These are phyloP conservation scores for Syrista parreyssii DNA, from an alignment of 2,888 invertebrate genomes.

Conservation along the genomic window DNA sequence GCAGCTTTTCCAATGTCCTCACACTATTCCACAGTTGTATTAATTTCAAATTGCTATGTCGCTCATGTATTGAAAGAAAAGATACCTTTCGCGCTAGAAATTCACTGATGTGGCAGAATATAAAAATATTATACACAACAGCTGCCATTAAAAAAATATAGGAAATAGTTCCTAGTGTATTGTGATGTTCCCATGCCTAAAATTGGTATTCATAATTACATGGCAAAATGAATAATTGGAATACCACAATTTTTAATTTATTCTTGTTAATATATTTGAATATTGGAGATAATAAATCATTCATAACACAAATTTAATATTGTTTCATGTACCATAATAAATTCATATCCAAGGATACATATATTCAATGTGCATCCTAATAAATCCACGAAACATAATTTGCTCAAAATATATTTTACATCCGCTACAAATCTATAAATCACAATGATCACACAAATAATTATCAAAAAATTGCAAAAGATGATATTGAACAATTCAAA, in stretches of 20 bases:
- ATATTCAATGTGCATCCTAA: conserved; percentile 28
- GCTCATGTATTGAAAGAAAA: neutral
- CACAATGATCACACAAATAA: neutral
- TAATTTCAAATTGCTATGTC: neutral
- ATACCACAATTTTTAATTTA: neutral
- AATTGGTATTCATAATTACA: conserved; percentile 9
- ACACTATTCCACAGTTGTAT: neutral
- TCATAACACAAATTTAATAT: neutral
- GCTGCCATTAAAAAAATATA: conserved; percentile 28
- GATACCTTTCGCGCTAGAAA: conserved; percentile 35
- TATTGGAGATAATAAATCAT: neutral
- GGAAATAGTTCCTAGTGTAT: conserved; percentile 16
- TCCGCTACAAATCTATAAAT: neutral
- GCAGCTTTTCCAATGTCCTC: conserved; percentile 5
- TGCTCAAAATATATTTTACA: conserved; percentile 24
- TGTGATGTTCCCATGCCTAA: conserved; percentile 29
- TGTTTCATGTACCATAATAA: conserved; percentile 27
- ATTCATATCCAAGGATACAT: conserved; percentile 34
- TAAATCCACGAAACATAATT: conserved; percentile 33
- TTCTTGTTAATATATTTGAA: neutral
- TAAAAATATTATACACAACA: conserved; percentile 35
- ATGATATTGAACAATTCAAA: neutral
- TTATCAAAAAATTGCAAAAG: neutral
- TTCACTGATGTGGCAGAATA: conserved; percentile 37
- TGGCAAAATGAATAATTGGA: neutral